These are phyloP conservation scores for Tinea semifulvella DNA, from an alignment of 2,888 invertebrate genomes.

Conservation along the genomic window DNA sequence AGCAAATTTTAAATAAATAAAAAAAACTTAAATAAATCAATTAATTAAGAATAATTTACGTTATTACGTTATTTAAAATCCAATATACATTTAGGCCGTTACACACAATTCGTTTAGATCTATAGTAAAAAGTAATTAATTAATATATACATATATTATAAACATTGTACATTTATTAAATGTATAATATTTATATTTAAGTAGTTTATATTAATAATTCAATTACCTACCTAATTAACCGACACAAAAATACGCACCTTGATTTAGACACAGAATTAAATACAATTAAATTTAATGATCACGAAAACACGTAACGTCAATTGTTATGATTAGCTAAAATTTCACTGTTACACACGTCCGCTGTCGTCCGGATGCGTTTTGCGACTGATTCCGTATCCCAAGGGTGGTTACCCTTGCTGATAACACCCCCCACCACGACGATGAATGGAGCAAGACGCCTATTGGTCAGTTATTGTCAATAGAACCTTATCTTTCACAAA, in stretches of 20 bases:
- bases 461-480: slow-evolving; percentile 19
- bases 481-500: not conserved
- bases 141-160: too few species aligned
- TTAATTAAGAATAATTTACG: too few species aligned
- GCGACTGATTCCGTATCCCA: slow-evolving; percentile 37
- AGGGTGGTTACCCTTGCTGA: slow-evolving; percentile 58
- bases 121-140: too few species aligned
- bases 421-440: slow-evolving; percentile 54
- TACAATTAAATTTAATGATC: not conserved
- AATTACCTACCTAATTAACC: too few species aligned
- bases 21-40: too few species aligned
- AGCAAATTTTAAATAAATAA: too few species aligned
- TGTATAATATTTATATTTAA: too few species aligned
- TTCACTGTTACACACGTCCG: slow-evolving; percentile 38
- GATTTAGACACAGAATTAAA: not conserved
- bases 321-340: slow-evolving; percentile 1
- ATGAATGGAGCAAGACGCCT: slow-evolving; percentile 59
- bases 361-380: slow-evolving; percentile 59
- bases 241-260: slow-evolving; percentile 11
- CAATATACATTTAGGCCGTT: too few species aligned
- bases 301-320: not conserved
- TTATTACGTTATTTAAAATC: too few species aligned
- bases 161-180: too few species aligned
- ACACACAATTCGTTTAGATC: too few species aligned
- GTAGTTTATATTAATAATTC: too few species aligned